Base-by-base conservation (phyloP, 1,140 invertebrate species). In the Gyrodactylus salaris region DNA sequence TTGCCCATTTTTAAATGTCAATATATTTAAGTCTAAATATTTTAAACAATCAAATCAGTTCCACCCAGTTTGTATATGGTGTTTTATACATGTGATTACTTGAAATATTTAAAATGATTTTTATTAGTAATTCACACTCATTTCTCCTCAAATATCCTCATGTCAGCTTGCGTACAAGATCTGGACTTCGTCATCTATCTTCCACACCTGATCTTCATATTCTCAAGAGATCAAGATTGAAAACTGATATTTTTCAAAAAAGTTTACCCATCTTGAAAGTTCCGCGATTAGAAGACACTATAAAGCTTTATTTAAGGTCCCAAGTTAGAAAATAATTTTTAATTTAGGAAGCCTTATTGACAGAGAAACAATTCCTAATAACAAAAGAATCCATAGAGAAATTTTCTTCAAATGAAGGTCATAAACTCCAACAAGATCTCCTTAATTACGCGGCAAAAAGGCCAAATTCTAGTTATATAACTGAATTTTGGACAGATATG, bases 401-500 rank as follows among this genome's bases (percentile, higher is more conserved):
- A 71, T 71, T 71, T 7, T 20, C 21, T 25, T 1, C 20, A 2
- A 25, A 71, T 2, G 70, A 71, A 24, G 70, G 70, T 20, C 24
- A 1, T 1, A 24, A 24, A 71, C 25, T 71, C 1, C 16, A 71
- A 7, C 1, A 2, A 25, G 70, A 71, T 1, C 70, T 71, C 20
- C 1, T 7, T 20, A 25, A 25, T 1, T 71, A 24, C n/a, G 21
- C 21, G 1, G 25, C 21, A 71, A n/a, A 22, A 24, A 22, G 25
- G 21, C 2, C 7, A 24, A 20, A 22, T 25, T 24, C 70, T 2
- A 71, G 25, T 25, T 71, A 71, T 25, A 25, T 71, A 1, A 71
- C 21, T 71, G 25, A 24, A 25, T 1, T 71, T 20, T 71, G 70
- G 70, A 71, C 70, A 71, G 70, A 71, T 25, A 71, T 16, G 25